Percentiles rank a stretch among this genome's conserved stretches.
Evolutionary conservation across 2,888 invertebrate genomes (phyloP).

Genomic region (Ceratothoa steindachneri): DNA sequence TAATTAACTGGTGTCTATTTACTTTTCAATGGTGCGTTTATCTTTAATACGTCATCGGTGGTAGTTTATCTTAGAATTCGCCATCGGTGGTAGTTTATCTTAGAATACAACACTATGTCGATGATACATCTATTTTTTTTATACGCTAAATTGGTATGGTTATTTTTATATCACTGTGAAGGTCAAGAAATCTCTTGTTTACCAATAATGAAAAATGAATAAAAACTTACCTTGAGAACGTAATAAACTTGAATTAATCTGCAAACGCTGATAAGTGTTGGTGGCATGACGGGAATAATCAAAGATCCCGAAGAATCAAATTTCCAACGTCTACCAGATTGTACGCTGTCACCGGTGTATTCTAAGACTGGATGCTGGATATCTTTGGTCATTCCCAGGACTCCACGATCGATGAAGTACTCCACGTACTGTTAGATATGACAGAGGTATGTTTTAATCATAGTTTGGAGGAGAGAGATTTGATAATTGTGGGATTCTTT

Average conservation of each 20-base stretch:
- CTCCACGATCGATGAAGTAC: constrained; percentile 70
- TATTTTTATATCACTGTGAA: neutral
- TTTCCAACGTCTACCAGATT: constrained; percentile 62
- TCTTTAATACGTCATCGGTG: no score
- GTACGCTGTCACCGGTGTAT: constrained; percentile 64
- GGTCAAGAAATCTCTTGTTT: no score
- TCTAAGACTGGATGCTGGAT: constrained; percentile 66
- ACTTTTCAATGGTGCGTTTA: no score
- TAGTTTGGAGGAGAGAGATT: no score
- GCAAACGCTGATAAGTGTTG: constrained; percentile 68
- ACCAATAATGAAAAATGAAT: no score
- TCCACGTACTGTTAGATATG: constrained; percentile 62
- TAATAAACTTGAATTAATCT: constrained; percentile 69
- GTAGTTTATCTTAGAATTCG: no score
- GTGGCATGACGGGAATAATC: constrained; percentile 70
- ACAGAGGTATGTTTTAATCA: no score
- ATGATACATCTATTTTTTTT: neutral
- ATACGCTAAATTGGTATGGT: neutral
- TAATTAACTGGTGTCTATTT: no score
- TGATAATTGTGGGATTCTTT: no score
- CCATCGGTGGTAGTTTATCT: no score
- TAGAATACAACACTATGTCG: neutral
- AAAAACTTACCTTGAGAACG: constrained; percentile 63
- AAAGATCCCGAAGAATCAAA: constrained; percentile 66
- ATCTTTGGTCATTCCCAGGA: constrained; percentile 67